Evolutionary conservation across 1,140 invertebrate species (phyloP).

Genomic region (Coelopa frigida): DNA sequence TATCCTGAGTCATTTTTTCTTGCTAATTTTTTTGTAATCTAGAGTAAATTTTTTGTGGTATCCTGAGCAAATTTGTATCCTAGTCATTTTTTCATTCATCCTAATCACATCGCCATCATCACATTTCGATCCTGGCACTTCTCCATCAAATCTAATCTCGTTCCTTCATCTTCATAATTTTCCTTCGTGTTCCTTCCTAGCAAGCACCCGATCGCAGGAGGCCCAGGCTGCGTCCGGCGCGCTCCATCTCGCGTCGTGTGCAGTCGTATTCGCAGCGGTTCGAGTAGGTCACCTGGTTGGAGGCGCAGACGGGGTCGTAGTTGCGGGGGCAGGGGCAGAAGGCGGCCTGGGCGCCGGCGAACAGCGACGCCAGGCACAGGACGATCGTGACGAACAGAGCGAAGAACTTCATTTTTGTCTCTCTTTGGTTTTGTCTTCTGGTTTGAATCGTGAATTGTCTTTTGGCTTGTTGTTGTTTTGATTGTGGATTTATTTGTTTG

Average conservation of each 20-base stretch:
- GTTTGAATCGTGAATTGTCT: background rate
- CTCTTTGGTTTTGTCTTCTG: background rate
- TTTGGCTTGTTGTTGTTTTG: background rate
- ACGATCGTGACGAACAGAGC: conserved; percentile 3
- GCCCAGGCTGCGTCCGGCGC: conserved; percentile 28
- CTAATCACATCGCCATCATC: background rate
- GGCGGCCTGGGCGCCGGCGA: too few relatives aligned
- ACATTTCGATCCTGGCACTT: background rate
- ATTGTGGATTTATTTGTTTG: background rate
- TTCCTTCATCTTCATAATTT: background rate
- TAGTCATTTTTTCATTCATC: too few relatives aligned
- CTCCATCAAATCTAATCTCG: background rate
- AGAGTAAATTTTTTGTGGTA: too few relatives aligned
- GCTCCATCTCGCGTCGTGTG: conserved; percentile 18
- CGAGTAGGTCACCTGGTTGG: conserved; percentile 45
- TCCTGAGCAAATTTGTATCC: too few relatives aligned
- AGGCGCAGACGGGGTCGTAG: conserved; percentile 48
- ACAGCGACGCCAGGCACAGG: too few relatives aligned
- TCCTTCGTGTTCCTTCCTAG: conserved; percentile 10
- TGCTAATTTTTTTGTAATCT: too few relatives aligned
- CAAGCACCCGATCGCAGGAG: conserved; percentile 27
- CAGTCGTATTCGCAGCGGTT: conserved; percentile 49
- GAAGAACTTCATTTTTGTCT: conserved; percentile 9
- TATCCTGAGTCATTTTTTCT: too few relatives aligned
- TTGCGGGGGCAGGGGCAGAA: conserved; percentile 47